Base-by-base conservation (phyloP, 2,113 vertebrate genomes). In the Dicrurus megarhynchus region DNA sequence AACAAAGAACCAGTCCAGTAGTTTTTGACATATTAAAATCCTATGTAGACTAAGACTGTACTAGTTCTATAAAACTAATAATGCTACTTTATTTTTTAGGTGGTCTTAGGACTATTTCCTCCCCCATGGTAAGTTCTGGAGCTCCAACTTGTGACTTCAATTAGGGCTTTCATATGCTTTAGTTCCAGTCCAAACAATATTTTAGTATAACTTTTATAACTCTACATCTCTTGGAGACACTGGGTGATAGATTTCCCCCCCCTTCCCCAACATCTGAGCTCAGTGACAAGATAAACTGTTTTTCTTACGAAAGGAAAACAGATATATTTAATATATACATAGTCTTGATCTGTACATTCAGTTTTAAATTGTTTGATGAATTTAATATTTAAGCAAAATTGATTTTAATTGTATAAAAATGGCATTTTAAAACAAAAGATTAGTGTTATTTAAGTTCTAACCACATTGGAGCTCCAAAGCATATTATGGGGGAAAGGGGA, bases 81-180 rank as follows among this genome's bases (percentile, higher is more conserved):
- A 83, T 59, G 82, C 87, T 96, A 92, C 95, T 97, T 98, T 97
- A 95, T 97, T 89, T 96, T 98, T 96, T 97, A 97, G 88, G 91
- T 96, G 96, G 87, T 92, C 94, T 97, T 97, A 97, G 89, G 97
- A 97, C 84, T 97, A 94, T 97, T 97, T 97, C 93, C 93, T 98
- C 94, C 96, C 96, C 94, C 95, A 88, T 97, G 96, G 96, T 97
- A 97, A 97, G 95, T 98, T 98, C 93, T 98, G 96, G 96, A 97
- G 96, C 96, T 98, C 96, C 97, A 98, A 96, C 89, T 96, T 97
- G 93, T 98, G 96, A 96, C 84, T 97, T 97, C 79, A 96, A 32
- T 92, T 94, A 97, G 97, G 96, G 50, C 23, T 82, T 83, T 91
- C 83, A 92, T 96, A 93, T 97, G 92, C 85, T 97, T 96, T 96